Evolutionary conservation across 2,113 vertebrate species (phyloP), one percentile per base, ranked within the genome.

Genomic region (Mixornis gularis): DNA sequence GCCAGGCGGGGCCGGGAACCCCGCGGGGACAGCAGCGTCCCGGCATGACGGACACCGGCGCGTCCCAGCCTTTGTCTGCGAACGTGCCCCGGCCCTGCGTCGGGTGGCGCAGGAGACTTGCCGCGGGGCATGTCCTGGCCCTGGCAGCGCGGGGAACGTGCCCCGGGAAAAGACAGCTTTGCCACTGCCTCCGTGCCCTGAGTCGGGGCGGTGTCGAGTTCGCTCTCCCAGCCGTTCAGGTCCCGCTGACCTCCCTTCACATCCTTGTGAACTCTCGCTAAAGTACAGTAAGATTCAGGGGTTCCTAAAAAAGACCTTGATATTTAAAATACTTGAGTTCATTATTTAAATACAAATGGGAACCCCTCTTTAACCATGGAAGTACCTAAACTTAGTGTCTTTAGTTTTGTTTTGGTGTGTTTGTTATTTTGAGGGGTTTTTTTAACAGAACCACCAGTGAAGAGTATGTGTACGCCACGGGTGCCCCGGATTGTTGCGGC

Each of bases 401-500:
- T 81, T 41, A 12, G 12, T 25, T 40, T 65, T 44, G 29, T 2
- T 36, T 66, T 60, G 21, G 11, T 26, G 6, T 19, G 17, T 53
- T 53, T 74, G 14, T 36, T 51, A 19, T 3, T 29, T 66, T 29
- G 24, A 32, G 5, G n/a, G 5, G 6, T n/a, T n/a, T 19, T 12
- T 71, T 68, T 38, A 80, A 14, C 32, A 48, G 79, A 65, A 24
- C 3, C 29, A 19, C 5, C 20, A 6, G 17, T 8, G 7, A 49
- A 34, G 41, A 69, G 13, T 9, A 10, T 0, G 7, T 1, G 3
- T 12, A 4, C 4, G 0, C 24, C 7, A 1, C 8, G 29, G 3
- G 12, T 21, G 16, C 16, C 30, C 59, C 16, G 8, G 14, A 7
- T 27, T 38, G 5, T 38, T 26, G 29, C 17, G 46, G 63, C 68